phyloP scores from a whole-genome alignment of 1,140 invertebrate genomes.

The Trachelipus rathkii region DNA sequence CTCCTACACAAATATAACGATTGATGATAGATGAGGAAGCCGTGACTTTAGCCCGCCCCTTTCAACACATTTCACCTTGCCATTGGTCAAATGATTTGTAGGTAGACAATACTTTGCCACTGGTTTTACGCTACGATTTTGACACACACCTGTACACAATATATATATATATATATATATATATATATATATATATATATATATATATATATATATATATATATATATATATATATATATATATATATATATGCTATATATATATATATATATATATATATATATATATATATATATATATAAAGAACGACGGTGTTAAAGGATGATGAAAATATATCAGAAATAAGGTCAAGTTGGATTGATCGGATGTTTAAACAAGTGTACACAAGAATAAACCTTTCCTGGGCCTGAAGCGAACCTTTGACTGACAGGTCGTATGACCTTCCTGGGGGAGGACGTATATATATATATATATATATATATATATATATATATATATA shows the following conservation, averaged over 20 bases:
- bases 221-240: constrained; percentile 15
- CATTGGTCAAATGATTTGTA: constrained; percentile 7
- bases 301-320: too few species aligned
- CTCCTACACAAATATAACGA: neutral
- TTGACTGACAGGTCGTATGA: too few species aligned
- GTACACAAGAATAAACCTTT: too few species aligned
- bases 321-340: too few species aligned
- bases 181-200: neutral
- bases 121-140: neutral
- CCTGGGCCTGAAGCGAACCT: too few species aligned
- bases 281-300: too few species aligned
- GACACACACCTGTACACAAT: neutral
- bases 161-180: neutral
- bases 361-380: too few species aligned
- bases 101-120: constrained; percentile 6
- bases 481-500: constrained; percentile 15
- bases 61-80: constrained; percentile 12
- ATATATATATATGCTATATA: neutral
- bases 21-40: neutral
- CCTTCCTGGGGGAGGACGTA: too few species aligned
- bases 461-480: neutral
- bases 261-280: too few species aligned
- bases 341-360: too few species aligned
- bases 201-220: constrained; percentile 11
- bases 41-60: constrained; percentile 5